Percentiles rank a stretch among this genome's conserved stretches.
phyloP scores from a whole-genome alignment of 2,113 vertebrate genomes.

The Axis porcinus region DNA sequence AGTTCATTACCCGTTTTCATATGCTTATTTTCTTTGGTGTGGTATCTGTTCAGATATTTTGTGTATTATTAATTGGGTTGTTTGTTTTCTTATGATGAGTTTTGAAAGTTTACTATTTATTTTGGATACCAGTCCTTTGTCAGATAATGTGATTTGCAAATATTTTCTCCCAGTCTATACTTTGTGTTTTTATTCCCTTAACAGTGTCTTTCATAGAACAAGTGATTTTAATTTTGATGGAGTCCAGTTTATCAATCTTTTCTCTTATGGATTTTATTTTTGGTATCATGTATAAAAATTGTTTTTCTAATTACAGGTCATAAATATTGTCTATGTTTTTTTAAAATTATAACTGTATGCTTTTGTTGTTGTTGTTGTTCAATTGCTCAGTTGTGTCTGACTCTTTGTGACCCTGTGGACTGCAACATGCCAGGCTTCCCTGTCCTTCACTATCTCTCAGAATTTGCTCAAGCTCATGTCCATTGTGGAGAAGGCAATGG shows the following conservation, averaged over 20 bases:
- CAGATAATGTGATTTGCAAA: not conserved
- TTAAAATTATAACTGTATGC: not conserved
- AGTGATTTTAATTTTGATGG: not conserved
- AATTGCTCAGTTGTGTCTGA: not conserved
- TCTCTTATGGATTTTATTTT: not conserved
- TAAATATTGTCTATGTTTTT: not conserved
- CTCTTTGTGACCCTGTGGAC: not conserved
- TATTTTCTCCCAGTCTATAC: constrained; percentile 3
- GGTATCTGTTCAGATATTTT: not conserved
- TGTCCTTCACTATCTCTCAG: not conserved
- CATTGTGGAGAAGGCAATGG: no score
- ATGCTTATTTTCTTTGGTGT: not conserved
- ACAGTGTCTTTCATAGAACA: not conserved
- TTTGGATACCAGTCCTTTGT: not conserved
- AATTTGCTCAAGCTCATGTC: not conserved
- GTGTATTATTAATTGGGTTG: not conserved
- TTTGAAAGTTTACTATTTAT: not conserved
- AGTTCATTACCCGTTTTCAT: not conserved
- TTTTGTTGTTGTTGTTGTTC: not conserved
- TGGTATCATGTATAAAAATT: not conserved
- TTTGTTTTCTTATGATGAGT: not conserved
- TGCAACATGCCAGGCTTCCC: not conserved
- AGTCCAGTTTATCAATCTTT: not conserved
- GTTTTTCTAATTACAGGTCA: not conserved
- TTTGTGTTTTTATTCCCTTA: not conserved